Base-by-base conservation (phyloP, 2,797 vertebrate species). In the Galaxias olidus region DNA sequence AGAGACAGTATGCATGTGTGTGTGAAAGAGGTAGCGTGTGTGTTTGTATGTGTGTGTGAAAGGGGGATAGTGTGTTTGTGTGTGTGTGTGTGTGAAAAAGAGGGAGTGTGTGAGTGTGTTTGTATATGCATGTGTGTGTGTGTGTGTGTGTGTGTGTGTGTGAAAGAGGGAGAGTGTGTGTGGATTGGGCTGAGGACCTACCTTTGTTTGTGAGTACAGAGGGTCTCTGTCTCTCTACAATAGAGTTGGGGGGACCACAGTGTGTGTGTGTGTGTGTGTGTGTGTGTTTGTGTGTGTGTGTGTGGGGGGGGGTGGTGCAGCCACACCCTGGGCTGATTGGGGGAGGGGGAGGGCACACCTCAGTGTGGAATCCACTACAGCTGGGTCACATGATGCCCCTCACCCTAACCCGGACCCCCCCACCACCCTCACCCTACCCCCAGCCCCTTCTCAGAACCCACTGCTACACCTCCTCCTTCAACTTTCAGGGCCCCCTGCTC, bases 261-360 rank as follows among this genome's bases (percentile, higher is more conserved):
- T 4, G 30, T 72, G 8, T 45, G 47, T 65, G 47, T 43, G 63
- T 43, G 47, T 50, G 46, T 63, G 15, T 65, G 47, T 43, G 46
- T 57, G 30, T 53, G 44, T 74, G 62, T 55, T 44, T 55, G 52
- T 54, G 45, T 0, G 19, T 20, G 59, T 49, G 56, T 73, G 74
- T 17, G 17, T 40, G 68, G 59, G 79, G 55, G 77, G 68, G 71
- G 71, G 42, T n/a, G 57, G 53, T 41, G 15, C 68, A 69, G 85
- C 89, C 91, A 91, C 91, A 91, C 91, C 92, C 88, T 49, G 2
- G 67, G 10, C 85, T 87, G 88, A 89, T 91, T 85, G 85, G 82
- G 71, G 1, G 65, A 66, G 45, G 45, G 45, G 68, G 66, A 63
- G 73, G 84, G 87, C 91, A 90, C 91, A 88, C 92, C 92, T 81